phyloP scores from a whole-genome alignment of 2,888 invertebrate species.

The Coenonympha arcania region DNA sequence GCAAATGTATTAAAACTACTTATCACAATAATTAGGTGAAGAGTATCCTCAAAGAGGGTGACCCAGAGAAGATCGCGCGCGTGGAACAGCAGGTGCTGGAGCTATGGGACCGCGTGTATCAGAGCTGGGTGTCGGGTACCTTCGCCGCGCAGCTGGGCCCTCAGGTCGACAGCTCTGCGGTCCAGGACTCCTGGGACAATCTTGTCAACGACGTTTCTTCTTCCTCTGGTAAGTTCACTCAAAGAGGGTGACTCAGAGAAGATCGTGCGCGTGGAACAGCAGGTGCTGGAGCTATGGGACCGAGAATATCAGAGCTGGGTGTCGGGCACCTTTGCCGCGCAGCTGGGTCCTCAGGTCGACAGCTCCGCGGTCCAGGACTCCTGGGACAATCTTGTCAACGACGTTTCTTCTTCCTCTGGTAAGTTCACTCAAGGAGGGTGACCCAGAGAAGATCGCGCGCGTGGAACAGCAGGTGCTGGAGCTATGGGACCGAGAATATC shows the following conservation, averaged over 20 bases:
- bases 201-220: conserved; percentile 82
- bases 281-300: conserved; percentile 94
- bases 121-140: conserved; percentile 89
- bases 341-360: conserved; percentile 81
- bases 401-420: conserved; percentile 85
- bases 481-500: conserved; percentile 94
- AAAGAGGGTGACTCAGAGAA: conserved; percentile 86
- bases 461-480: conserved; percentile 56
- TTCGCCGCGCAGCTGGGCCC: conserved; percentile 76
- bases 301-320: conserved; percentile 94
- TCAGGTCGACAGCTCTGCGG: conserved; percentile 80
- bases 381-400: conserved; percentile 80
- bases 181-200: conserved; percentile 81
- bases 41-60: conserved; percentile 84
- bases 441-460: conserved; percentile 71
- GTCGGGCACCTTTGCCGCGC: conserved; percentile 75
- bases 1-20: too few relatives aligned
- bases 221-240: conserved; percentile 76
- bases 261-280: conserved; percentile 86
- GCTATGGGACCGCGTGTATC: conserved; percentile 94
- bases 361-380: conserved; percentile 80
- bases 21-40: too few relatives aligned
- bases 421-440: conserved; percentile 23
- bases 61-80: conserved; percentile 84
- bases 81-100: conserved; percentile 92